Evolutionary conservation across 2,113 vertebrate species (phyloP), one percentile per base, ranked within the genome.

Genomic region (Alexandromys fortis): DNA sequence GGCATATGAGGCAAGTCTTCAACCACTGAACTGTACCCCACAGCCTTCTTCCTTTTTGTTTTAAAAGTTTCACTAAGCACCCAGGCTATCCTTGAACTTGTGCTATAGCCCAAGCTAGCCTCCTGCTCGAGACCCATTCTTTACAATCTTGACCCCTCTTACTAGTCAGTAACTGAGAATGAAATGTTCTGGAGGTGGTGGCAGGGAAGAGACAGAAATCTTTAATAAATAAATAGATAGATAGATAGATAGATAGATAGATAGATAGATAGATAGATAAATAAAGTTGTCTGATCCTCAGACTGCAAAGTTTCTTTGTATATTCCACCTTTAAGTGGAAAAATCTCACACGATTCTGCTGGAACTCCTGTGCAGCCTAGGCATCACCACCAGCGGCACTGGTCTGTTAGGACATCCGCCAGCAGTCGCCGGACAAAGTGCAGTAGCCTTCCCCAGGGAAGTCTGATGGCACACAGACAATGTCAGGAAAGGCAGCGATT

Each of bases 251-350:
- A 42, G 3, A 42, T 42, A 42, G 3, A 42, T 42, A 42, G 3
- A 42, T 42, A 42, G 3, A 42, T 42, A 42, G 3, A 42, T 42
- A 42, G 3, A 42, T 42, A 42, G 3, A 42, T 42, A 42, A 42
- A 42, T 42, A 70, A 76, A 65, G 45, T 8, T 75, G 55, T 65
- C 95, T 90, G 85, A 87, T 86, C 95, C 61, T 87, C n/a, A 3
- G 75, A 63, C 72, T 77, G 49, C 45, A 22, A 75, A 55, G 33
- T 89, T 90, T 49, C 90, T 89, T 61, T 82, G 63, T 49, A 87
- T 14, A 73, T 55, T 26, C 35, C 65, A 28, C 63, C 45, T 86
- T 65, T 65, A 55, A 24, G 7, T 67, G 58, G 90, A 61, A 77
- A 78, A 7, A 30, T 35, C 63, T 92, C 86, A 79, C 63, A 63